A percentile compares a stretch with the other conserved stretches of the same genome.
These are phyloP conservation scores for Acleris emargana DNA, from an alignment of 2,888 invertebrate species.

Conservation along the genomic window DNA sequence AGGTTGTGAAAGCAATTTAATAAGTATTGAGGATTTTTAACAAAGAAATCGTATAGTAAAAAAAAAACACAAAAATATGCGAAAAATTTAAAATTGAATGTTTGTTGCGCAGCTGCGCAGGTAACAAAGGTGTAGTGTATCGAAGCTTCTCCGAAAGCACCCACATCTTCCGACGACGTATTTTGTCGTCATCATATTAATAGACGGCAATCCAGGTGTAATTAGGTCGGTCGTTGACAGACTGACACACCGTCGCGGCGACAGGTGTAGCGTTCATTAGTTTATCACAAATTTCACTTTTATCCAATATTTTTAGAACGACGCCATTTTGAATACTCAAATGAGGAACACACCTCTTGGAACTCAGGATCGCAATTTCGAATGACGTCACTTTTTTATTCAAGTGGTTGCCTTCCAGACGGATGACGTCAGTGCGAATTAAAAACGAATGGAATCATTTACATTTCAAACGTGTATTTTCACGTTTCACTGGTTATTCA, in stretches of 20 bases:
- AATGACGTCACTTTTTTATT: constrained; percentile 26
- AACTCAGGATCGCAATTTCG: constrained; percentile 18
- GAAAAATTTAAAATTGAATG: not conserved
- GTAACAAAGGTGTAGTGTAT: not conserved
- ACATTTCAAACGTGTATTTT: constrained; percentile 28
- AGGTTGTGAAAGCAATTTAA: not conserved
- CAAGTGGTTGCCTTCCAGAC: constrained; percentile 28
- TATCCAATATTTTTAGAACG: constrained; percentile 28
- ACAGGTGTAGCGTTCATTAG: constrained; percentile 34
- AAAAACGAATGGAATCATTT: constrained; percentile 22
- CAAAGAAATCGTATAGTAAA: not conserved
- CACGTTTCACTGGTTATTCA: constrained; percentile 27
- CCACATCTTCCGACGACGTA: constrained; percentile 17
- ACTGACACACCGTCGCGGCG: constrained; percentile 26
- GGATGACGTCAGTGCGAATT: constrained; percentile 27
- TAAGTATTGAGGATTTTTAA: too few species aligned
- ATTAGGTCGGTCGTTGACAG: constrained; percentile 63
- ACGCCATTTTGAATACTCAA: constrained; percentile 31
- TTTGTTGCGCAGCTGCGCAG: not conserved
- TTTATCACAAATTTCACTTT: constrained; percentile 34
- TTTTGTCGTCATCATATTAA: constrained; percentile 34
- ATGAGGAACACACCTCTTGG: constrained; percentile 22
- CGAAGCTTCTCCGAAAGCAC: constrained; percentile 9
- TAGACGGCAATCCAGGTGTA: constrained; percentile 57
- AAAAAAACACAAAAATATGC: not conserved